Percentiles rank a stretch among this genome's conserved stretches.
phyloP scores from a whole-genome alignment of 1,140 invertebrate species.

The Neomicropteryx cornuta region DNA sequence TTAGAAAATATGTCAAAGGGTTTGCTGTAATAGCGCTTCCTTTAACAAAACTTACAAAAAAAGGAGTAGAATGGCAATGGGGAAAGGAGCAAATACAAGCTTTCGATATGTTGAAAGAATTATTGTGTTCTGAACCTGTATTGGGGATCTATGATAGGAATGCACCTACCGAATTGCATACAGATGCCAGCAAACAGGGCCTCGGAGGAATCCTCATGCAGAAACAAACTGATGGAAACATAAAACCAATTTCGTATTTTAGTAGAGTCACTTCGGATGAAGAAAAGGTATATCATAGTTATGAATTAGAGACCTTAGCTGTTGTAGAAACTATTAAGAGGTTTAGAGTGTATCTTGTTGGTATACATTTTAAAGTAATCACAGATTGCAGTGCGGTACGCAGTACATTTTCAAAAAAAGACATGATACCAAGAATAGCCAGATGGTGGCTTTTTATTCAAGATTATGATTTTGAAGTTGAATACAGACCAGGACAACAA shows the following conservation, averaged over 20 bases:
- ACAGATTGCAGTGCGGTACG: slow-evolving; percentile 22
- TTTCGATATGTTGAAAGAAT: slow-evolving; percentile 14
- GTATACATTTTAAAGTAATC: slow-evolving; percentile 18
- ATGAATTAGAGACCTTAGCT: slow-evolving; percentile 23
- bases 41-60: slow-evolving; percentile 18
- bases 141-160: slow-evolving; percentile 22
- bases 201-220: slow-evolving; percentile 22
- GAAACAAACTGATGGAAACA: slow-evolving; percentile 15
- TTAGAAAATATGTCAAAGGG: slow-evolving; percentile 16
- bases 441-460: slow-evolving; percentile 24
- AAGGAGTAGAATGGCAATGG: slow-evolving; percentile 18
- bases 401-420: slow-evolving; percentile 18
- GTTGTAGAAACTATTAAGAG: slow-evolving; percentile 14
- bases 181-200: slow-evolving; percentile 22
- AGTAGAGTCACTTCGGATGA: slow-evolving; percentile 18
- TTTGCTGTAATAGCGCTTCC: slow-evolving; percentile 18
- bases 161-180: slow-evolving; percentile 22
- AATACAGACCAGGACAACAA: slow-evolving; percentile 19
- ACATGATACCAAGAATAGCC: slow-evolving; percentile 19
- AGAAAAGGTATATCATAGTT: slow-evolving; percentile 25
- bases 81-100: slow-evolving; percentile 14
- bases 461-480: slow-evolving; percentile 21
- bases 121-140: slow-evolving; percentile 17
- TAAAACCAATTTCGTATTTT: slow-evolving; percentile 21
- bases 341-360: slow-evolving; percentile 20